These are phyloP conservation scores for Exephanes ischioxanthus DNA, from an alignment of 2,888 invertebrate genomes.

Conservation along the genomic window DNA sequence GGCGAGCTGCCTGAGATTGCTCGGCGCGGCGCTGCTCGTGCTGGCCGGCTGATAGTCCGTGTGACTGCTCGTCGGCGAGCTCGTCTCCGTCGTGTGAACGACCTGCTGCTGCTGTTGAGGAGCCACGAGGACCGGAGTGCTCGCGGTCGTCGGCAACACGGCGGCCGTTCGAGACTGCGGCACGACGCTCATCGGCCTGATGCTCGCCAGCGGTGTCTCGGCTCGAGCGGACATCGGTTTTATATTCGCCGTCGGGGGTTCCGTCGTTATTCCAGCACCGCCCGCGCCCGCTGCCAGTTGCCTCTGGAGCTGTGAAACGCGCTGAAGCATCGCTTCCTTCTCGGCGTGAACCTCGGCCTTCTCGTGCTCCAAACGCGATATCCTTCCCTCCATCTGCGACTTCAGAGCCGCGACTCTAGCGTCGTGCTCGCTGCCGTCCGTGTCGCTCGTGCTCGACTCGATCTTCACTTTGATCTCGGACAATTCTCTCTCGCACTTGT, in stretches of 20 bases:
- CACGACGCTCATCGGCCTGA: slow-evolving; percentile 93
- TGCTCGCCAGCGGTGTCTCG: slow-evolving; percentile 96
- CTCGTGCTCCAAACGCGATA: slow-evolving; percentile 91
- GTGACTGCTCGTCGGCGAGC: slow-evolving; percentile 91
- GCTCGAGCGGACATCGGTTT: slow-evolving; percentile 96
- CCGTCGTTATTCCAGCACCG: slow-evolving; percentile 86
- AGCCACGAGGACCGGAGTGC: slow-evolving; percentile 81
- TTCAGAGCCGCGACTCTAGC: slow-evolving; percentile 88
- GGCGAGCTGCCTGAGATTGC: slow-evolving; percentile 88
- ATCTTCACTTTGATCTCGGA: slow-evolving; percentile 80
- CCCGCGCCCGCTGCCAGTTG: slow-evolving; percentile 89
- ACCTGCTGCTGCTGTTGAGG: slow-evolving; percentile 83
- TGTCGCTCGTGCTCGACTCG: slow-evolving; percentile 77
- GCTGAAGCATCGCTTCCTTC: slow-evolving; percentile 90
- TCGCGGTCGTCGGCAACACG: slow-evolving; percentile 92
- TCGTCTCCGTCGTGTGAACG: slow-evolving; percentile 85
- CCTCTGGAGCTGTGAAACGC: slow-evolving; percentile 89
- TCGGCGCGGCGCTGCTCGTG: slow-evolving; percentile 87
- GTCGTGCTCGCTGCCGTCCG: slow-evolving; percentile 81
- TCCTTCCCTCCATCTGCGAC: slow-evolving; percentile 90
- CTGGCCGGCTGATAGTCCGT: slow-evolving; percentile 95
- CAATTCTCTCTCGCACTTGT: slow-evolving; percentile 84
- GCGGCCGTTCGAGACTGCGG: slow-evolving; percentile 90
- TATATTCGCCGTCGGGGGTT: slow-evolving; percentile 95
- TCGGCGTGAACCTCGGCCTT: slow-evolving; percentile 88